phyloP scores from a whole-genome alignment of 2,113 vertebrate genomes.

The Axis porcinus region DNA sequence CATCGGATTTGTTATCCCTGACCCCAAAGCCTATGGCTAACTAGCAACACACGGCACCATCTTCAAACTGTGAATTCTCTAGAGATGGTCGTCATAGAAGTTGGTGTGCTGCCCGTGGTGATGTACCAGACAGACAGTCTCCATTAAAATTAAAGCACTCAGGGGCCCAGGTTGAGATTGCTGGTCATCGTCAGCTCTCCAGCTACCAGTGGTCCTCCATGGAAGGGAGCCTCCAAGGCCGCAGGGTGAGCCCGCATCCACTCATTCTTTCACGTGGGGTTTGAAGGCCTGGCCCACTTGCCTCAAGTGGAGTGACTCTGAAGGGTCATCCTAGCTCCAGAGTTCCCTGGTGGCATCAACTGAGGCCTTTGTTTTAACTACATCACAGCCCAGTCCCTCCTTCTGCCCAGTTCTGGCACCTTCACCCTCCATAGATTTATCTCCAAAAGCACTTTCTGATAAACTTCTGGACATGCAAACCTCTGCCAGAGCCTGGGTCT shows the following conservation, averaged over 20 bases:
- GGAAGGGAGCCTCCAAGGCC: neutral
- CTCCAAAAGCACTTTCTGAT: neutral
- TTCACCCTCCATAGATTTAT: neutral
- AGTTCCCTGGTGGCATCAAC: fast-evolving
- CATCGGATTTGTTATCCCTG: neutral
- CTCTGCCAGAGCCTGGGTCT: neutral
- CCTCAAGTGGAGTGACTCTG: neutral
- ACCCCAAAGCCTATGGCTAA: neutral
- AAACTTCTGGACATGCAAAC: neutral
- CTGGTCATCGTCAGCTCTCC: neutral
- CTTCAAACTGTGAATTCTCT: neutral
- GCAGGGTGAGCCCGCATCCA: neutral
- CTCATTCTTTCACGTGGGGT: neutral
- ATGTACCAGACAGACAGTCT: neutral
- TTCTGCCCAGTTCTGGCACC: no score
- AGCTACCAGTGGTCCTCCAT: neutral
- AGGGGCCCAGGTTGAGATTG: neutral
- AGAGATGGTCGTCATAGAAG: neutral
- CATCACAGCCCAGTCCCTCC: neutral
- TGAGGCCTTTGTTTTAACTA: neutral
- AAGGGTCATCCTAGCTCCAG: neutral
- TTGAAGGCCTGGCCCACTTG: neutral
- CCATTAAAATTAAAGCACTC: neutral
- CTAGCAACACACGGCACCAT: neutral
- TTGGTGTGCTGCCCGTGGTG: neutral